Evolutionary conservation across 2,113 vertebrate genomes (phyloP).

Genomic region (Sinocyclocheilus grahami): DNA sequence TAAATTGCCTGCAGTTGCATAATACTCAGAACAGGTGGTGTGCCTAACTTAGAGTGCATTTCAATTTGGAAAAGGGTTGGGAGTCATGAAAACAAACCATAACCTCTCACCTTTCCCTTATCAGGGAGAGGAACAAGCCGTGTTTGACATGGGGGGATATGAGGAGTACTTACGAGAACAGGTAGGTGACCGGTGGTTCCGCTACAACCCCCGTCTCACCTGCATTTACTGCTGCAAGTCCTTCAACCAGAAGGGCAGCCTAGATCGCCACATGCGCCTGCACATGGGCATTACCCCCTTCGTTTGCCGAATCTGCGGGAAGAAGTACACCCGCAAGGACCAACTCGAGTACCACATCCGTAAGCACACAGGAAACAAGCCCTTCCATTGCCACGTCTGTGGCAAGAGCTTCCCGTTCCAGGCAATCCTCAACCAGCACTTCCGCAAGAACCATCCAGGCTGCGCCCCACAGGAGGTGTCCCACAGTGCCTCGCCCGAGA

Average conservation of each 20-base stretch:
- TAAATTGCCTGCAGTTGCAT: not conserved
- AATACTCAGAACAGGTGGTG: not conserved
- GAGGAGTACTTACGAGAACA: conserved; percentile 97
- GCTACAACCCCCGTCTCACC: conserved; percentile 96
- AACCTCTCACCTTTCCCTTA: conserved; percentile 25
- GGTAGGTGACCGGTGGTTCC: conserved; percentile 97
- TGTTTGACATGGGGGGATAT: conserved; percentile 91
- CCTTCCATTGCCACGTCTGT: conserved; percentile 96
- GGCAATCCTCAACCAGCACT: conserved; percentile 99
- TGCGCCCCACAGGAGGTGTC: conserved; percentile 89
- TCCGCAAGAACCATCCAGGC: conserved; percentile 98
- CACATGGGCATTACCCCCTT: conserved; percentile 99
- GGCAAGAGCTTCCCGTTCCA: conserved; percentile 99
- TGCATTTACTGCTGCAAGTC: conserved; percentile 99
- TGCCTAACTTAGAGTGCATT: not conserved
- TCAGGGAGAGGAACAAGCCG: conserved; percentile 88
- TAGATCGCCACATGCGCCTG: conserved; percentile 97
- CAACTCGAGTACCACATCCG: conserved; percentile 99
- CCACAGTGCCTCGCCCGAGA: conserved; percentile 94
- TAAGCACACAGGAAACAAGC: conserved; percentile 99
- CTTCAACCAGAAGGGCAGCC: conserved; percentile 98
- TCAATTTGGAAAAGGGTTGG: not conserved
- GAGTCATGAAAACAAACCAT: not conserved
- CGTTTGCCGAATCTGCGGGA: conserved; percentile 97
- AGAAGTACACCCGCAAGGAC: conserved; percentile 98